These are phyloP conservation scores for Silurus meridionalis DNA, from an alignment of 2,113 vertebrate genomes.

Conservation along the genomic window DNA sequence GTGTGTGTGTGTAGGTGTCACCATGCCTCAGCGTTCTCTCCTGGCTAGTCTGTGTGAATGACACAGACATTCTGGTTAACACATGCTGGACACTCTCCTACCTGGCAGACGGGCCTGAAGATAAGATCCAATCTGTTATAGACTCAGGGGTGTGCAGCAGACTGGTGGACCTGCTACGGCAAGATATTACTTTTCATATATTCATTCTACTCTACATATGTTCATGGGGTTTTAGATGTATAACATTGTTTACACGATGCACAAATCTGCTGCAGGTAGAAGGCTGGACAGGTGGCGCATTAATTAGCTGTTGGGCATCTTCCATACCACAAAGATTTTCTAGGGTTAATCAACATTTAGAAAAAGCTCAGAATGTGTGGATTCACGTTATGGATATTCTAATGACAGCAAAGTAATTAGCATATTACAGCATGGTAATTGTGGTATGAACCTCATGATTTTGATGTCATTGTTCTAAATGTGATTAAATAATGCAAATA, in stretches of 20 bases:
- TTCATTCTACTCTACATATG: too few relatives aligned
- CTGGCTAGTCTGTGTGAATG: constrained; percentile 94
- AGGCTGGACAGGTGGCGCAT: too few relatives aligned
- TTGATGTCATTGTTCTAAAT: background rate
- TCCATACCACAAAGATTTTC: background rate
- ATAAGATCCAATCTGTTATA: constrained; percentile 98
- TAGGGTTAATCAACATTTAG: too few relatives aligned
- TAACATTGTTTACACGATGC: too few relatives aligned
- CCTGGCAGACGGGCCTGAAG: constrained; percentile 94
- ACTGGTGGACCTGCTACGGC: constrained; percentile 94
- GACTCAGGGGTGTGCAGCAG: constrained; percentile 97
- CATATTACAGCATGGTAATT: background rate
- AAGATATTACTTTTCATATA: constrained; percentile 62
- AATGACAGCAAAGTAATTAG: background rate
- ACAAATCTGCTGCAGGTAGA: background rate
- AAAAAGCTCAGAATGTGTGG: too few relatives aligned
- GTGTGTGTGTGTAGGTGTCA: constrained; percentile 80
- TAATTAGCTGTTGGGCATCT: background rate
- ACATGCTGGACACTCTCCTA: constrained; percentile 98
- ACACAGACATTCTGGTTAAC: constrained; percentile 94
- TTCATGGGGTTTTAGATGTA: too few relatives aligned
- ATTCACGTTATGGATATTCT: background rate
- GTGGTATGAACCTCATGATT: background rate
- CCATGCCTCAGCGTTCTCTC: constrained; percentile 95
- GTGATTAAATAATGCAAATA: background rate